phyloP scores from a whole-genome alignment of 2,113 vertebrate genomes.

The Uria aalge region DNA sequence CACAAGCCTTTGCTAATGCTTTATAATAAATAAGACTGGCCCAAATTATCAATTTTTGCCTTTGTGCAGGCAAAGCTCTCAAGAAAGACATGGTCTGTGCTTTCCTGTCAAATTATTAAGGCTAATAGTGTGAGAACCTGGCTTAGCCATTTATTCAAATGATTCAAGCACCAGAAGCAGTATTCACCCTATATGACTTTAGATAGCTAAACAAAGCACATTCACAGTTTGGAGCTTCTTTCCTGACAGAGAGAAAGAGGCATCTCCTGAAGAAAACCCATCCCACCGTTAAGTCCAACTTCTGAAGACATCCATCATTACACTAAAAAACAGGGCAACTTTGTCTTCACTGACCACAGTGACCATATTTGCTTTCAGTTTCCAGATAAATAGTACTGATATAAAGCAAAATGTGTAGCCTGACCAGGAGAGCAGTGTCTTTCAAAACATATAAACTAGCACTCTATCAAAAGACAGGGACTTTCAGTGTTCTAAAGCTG shows the following conservation, averaged over 20 bases:
- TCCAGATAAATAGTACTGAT: neutral
- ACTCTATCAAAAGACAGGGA: neutral
- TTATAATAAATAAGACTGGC: neutral
- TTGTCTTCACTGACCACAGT: neutral
- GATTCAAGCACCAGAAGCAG: neutral
- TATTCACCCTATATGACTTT: neutral
- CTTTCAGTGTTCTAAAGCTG: neutral
- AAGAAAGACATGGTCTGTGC: neutral
- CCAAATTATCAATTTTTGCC: neutral
- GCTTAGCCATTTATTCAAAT: neutral
- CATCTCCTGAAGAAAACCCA: neutral
- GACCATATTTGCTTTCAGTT: neutral
- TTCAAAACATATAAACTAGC: neutral
- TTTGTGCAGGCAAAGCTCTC: neutral
- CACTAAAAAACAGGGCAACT: neutral
- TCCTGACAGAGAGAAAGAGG: neutral
- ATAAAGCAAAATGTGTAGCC: neutral
- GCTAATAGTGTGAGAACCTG: neutral
- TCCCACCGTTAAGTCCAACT: neutral
- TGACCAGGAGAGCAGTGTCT: neutral
- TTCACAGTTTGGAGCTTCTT: neutral
- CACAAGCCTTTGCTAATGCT: neutral
- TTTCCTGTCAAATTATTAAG: neutral
- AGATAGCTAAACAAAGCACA: neutral
- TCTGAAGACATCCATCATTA: neutral